phyloP scores from a whole-genome alignment of 1,140 invertebrate genomes.

The Drosophila willistoni region DNA sequence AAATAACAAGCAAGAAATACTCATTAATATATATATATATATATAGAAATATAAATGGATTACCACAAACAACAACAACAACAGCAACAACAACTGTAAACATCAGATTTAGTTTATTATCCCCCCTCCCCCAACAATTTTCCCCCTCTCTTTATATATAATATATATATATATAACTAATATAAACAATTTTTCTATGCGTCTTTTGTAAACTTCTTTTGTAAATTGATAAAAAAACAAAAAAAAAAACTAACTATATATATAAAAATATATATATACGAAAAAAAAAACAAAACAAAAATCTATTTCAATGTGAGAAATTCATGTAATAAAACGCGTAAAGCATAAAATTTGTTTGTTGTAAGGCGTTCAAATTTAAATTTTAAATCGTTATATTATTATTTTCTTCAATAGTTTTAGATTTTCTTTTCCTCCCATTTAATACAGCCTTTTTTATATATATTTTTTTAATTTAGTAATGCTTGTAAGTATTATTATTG shows the following conservation, averaged over 20 bases:
- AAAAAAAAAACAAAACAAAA: constrained; percentile 38
- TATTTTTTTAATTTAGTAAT: constrained; percentile 32
- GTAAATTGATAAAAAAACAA: constrained; percentile 65
- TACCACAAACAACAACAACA: constrained; percentile 18
- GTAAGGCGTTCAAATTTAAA: constrained; percentile 45
- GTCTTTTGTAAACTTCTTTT: constrained; percentile 73
- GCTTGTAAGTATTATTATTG: constrained; percentile 71
- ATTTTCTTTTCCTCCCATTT: constrained; percentile 7
- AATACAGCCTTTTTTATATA: constrained; percentile 50
- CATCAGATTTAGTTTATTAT: constrained; percentile 47
- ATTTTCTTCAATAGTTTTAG: constrained; percentile 5
- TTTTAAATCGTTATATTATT: constrained; percentile 26
- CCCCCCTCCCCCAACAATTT: background rate
- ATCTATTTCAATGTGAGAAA: constrained; percentile 73
- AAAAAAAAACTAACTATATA: constrained; percentile 19
- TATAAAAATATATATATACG: constrained; percentile 3
- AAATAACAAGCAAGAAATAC: constrained; percentile 44
- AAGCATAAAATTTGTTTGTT: constrained; percentile 68
- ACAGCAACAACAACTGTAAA: constrained; percentile 51
- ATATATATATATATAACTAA: constrained; percentile 58
- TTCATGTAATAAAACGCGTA: constrained; percentile 78
- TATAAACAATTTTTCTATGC: constrained; percentile 65
- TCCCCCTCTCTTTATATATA: constrained; percentile 53
- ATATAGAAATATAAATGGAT: constrained; percentile 39
- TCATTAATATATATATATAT: constrained; percentile 61